Conservation (phyloP, 2,113 vertebrate genomes). For the Thamnophis sirtalis region DNA sequence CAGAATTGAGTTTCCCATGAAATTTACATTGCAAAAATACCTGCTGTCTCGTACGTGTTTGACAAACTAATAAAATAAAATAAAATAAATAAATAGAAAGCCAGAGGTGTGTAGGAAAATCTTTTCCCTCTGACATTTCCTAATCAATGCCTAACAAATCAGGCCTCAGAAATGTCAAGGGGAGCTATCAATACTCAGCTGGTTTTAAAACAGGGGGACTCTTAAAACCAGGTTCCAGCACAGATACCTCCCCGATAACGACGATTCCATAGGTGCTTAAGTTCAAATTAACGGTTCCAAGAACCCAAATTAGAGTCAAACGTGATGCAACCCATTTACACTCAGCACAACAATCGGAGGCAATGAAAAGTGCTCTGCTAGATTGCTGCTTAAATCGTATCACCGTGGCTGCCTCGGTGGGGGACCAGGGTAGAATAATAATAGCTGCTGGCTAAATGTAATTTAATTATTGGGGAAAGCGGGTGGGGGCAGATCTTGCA, state of each 20-base stretch:
- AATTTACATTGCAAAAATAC: not conserved
- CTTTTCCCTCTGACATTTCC: slow-evolving; percentile 31
- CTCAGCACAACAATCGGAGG: slow-evolving; percentile 38
- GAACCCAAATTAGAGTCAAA: slow-evolving; percentile 64
- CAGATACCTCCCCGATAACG: slow-evolving; percentile 45
- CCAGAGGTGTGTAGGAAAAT: slow-evolving; percentile 10
- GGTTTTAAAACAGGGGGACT: slow-evolving; percentile 34
- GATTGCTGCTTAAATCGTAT: slow-evolving; percentile 52
- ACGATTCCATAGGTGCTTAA: slow-evolving; percentile 55
- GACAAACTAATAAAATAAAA: too few relatives aligned
- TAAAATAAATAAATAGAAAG: not conserved
- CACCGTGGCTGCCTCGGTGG: slow-evolving; percentile 34
- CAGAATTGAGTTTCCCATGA: not conserved
- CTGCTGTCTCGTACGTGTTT: too few relatives aligned
- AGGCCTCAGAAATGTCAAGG: not conserved
- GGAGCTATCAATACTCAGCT: slow-evolving; percentile 17
- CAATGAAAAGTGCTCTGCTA: slow-evolving; percentile 54
- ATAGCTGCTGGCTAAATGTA: slow-evolving; percentile 54
- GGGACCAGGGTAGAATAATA: slow-evolving; percentile 41
- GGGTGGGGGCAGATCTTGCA: slow-evolving; percentile 39
- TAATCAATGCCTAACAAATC: slow-evolving; percentile 34
- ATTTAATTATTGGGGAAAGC: slow-evolving; percentile 56
- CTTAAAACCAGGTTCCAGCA: slow-evolving; percentile 27
- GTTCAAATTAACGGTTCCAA: slow-evolving; percentile 64
- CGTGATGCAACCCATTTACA: slow-evolving; percentile 57